Evolutionary conservation across 2,113 vertebrate genomes (phyloP).

Genomic region (Pterocles orientalis): DNA sequence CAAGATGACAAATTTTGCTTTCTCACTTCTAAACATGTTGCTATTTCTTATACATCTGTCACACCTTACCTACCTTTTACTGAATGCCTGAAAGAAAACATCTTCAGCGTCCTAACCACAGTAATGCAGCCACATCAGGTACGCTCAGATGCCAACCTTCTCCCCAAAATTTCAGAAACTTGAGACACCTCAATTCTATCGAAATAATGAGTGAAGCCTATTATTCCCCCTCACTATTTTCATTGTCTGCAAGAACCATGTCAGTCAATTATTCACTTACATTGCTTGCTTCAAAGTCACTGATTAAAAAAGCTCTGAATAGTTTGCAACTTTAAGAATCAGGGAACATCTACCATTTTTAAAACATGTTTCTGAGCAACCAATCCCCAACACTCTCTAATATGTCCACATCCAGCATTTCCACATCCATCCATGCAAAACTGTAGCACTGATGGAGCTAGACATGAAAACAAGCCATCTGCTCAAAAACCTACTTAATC

Average conservation of each 20-base stretch:
- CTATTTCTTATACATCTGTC: not conserved
- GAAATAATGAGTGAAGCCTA: not conserved
- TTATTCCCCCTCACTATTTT: not conserved
- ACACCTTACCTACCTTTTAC: not conserved
- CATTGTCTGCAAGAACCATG: not conserved
- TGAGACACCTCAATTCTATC: not conserved
- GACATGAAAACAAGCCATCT: not conserved
- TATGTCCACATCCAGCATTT: not conserved
- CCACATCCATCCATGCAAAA: not conserved
- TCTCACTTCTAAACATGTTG: not conserved
- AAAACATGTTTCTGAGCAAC: not conserved
- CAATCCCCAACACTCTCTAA: not conserved
- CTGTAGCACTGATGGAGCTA: not conserved
- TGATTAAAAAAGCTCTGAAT: not conserved
- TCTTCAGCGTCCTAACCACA: not conserved
- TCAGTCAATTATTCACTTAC: not conserved
- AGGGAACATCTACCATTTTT: not conserved
- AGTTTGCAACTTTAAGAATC: not conserved
- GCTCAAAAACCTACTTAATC: not conserved
- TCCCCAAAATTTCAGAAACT: not conserved
- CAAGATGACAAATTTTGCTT: not conserved
- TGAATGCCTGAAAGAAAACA: slow-evolving; percentile 20
- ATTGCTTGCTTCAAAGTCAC: not conserved
- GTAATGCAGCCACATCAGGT: not conserved
- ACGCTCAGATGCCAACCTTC: not conserved